Conservation (phyloP, 2,888 invertebrate genomes). For the Carcina quercana region DNA sequence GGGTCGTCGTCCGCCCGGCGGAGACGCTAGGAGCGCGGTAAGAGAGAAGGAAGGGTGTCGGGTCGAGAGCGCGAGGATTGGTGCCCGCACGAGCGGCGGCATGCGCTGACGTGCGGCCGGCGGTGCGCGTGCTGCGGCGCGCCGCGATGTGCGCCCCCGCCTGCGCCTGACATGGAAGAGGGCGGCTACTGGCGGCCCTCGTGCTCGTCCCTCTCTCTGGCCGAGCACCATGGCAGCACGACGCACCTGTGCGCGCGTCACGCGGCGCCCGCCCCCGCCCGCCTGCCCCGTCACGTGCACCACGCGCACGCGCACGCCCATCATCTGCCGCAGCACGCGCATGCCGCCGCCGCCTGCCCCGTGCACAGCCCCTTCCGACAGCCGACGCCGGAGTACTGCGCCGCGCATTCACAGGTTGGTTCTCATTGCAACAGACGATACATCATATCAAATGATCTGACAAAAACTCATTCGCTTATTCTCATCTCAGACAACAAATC, state of each 20-base stretch:
- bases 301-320: conserved; percentile 61
- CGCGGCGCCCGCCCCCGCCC: conserved; percentile 53
- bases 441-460: no score
- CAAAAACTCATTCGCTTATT: no score
- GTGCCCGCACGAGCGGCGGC: conserved; percentile 72
- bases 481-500: no score
- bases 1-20: conserved; percentile 49
- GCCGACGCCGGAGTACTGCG: conserved; percentile 66
- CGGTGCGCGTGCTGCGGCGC: conserved; percentile 57
- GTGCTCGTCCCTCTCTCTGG: conserved; percentile 68
- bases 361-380: conserved; percentile 85
- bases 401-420: conserved; percentile 64
- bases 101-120: conserved; percentile 72
- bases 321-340: conserved; percentile 57
- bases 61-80: conserved; percentile 70
- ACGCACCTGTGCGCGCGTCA: conserved; percentile 63
- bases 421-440: no score
- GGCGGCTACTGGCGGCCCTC: conserved; percentile 69
- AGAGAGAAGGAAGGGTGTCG: conserved; percentile 66
- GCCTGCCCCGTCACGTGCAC: conserved; percentile 55
- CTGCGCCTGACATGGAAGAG: conserved; percentile 65
- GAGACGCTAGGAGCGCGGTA: conserved; percentile 46
- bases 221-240: conserved; percentile 65
- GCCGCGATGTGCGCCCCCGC: conserved; percentile 54
- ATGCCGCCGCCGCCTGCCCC: conserved; percentile 76